Evolutionary conservation across 2,888 invertebrate species (phyloP), one percentile per base, ranked within the genome.

Genomic region (Trypoxylon attenuatum): DNA sequence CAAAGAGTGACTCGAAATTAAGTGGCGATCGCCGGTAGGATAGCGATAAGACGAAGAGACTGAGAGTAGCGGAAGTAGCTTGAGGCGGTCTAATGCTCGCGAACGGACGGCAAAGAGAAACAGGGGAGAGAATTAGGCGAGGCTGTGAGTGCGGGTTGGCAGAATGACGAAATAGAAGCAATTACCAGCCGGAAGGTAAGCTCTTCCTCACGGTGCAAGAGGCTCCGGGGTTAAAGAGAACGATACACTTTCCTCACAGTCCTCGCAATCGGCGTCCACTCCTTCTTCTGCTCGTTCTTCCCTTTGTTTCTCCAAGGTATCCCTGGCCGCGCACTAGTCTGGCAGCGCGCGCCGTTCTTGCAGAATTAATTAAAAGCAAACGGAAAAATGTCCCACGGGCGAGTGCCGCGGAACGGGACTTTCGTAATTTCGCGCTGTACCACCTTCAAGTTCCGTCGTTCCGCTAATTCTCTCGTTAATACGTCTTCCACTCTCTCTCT

Each of bases 91-190:
- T 47, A 47, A 47, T 43, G 19, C 19, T 19, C 21, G 18, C 43
- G 43, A 43, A 43, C 21, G 67, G 69, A 69, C 67, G 63, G 71
- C 70, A 62, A 67, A 71, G 70, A 69, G 73, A 67, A 71, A 70
- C 65, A 70, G 71, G n/a, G n/a, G n/a, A 59, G 63, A 73, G 69
- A 77, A 75, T 71, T 69, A 71, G 69, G 55, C 64, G 68, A 60
- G 60, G n/a, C 61, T 13, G 55, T 57, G 68, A 53, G 56, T 53
- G 18, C 22, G n/a, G 56, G 52, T 19, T 51, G 57, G 46, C 43
- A 56, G 59, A 70, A 70, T 62, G 70, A 70, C 61, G 61, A 67
- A 71, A 64, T 70, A 64, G 73, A 61, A 64, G 70, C 64, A 73
- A 73, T 73, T 73, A 73, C 70, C 45, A 55, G 33, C 56, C 45